phyloP scores from a whole-genome alignment of 2,797 vertebrate species.

The Naso thynnoides region DNA sequence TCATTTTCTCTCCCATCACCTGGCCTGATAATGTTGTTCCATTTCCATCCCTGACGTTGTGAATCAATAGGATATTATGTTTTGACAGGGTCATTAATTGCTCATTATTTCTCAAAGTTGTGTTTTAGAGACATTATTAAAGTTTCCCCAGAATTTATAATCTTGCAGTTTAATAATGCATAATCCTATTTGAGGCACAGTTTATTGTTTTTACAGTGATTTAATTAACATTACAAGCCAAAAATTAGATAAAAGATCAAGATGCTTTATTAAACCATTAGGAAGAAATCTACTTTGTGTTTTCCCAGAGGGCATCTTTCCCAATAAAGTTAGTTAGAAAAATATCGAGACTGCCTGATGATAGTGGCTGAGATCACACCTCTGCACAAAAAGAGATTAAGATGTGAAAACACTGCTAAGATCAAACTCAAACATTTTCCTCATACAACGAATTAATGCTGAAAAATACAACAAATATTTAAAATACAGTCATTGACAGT shows the following conservation, averaged over 20 bases:
- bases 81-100: neutral
- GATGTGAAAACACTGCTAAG: conserved; percentile 8
- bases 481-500: conserved; percentile 4
- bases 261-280: conserved; percentile 55
- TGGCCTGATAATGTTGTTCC: neutral
- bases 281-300: conserved; percentile 39
- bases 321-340: conserved; percentile 24
- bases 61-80: neutral
- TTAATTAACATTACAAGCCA: conserved; percentile 36
- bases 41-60: neutral
- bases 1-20: conserved; percentile 5
- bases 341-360: conserved; percentile 14
- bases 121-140: conserved; percentile 11
- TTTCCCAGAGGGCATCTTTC: conserved; percentile 28
- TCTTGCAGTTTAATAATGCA: conserved; percentile 42
- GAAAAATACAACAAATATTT: neutral
- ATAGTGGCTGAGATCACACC: conserved; percentile 7
- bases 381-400: conserved; percentile 5
- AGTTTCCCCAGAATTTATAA: conserved; percentile 41
- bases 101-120: neutral
- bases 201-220: conserved; percentile 23
- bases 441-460: neutral
- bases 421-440: conserved; percentile 10
- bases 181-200: conserved; percentile 45
- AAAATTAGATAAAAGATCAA: conserved; percentile 50